Evolutionary conservation across 2,113 vertebrate genomes (phyloP), one percentile per base, ranked within the genome.

Genomic region (Quiscalus mexicanus): DNA sequence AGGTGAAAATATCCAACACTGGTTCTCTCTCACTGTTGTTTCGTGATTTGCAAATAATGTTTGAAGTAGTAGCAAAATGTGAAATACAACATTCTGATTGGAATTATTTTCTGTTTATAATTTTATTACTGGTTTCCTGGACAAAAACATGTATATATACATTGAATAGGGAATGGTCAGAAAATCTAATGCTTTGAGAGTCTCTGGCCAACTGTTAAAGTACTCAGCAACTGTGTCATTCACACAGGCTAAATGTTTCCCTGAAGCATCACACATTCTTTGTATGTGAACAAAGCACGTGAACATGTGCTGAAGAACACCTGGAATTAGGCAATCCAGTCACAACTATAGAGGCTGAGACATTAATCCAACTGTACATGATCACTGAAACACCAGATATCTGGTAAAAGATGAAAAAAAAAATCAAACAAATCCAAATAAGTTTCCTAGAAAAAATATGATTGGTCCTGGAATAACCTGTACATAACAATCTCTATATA

Each of bases 241-340:
- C 75, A 90, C 2, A 4, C 64, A 89, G 73, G 63, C 52, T n/a
- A 55, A 92, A 95, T 76, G 68, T 89, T 89, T 92, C 89, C 93
- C 93, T 50, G 67, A 95, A 94, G 89, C 84, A 95, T 62, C 89
- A 89, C 80, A 74, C 50, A 58, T 90, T 64, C 85, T 77, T 85
- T 58, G 63, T 31, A 73, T 25, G 15, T 68, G 71, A 93, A 87
- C 50, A n/a, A 3, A 90, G 75, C 52, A 62, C 37, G 60, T 15
- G 71, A 84, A 73, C 41, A 69, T 11, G 16, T 37, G 84, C 60
- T 65, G 74, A 78, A 58, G 37, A 87, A 78, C 82, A 93, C 75
- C 65, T 89, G 88, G 64, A n/a, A 77, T 65, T 84, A 56, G n/a
- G 37, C 28, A 77, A 70, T 24, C 37, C 47, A 65, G 19, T 78